Evolutionary conservation across 1,140 invertebrate species (phyloP).

Genomic region (Lycorma delicatula): DNA sequence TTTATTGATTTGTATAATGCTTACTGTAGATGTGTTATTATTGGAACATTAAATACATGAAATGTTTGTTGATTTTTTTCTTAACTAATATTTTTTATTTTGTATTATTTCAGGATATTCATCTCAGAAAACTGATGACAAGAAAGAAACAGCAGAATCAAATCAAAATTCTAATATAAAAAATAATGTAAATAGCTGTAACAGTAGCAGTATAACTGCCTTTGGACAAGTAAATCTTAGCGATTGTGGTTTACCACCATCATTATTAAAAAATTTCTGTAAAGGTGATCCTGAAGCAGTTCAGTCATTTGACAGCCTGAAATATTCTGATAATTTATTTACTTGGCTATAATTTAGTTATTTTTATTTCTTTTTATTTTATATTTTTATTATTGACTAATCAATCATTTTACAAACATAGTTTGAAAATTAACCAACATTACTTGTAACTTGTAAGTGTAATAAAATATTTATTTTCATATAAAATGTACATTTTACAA

Average conservation of each 20-base stretch:
- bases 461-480: too few relatives aligned
- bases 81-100: neutral
- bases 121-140: neutral
- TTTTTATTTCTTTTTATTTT: too few relatives aligned
- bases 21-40: too few relatives aligned
- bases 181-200: neutral
- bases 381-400: too few relatives aligned
- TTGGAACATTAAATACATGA: too few relatives aligned
- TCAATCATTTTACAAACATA: too few relatives aligned
- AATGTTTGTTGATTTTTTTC: neutral
- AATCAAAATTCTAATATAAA: neutral
- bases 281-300: neutral
- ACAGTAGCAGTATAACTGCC: neutral
- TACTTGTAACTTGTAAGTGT: too few relatives aligned
- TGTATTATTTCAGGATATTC: neutral
- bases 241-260: conserved; percentile 24
- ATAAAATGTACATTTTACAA: too few relatives aligned
- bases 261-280: conserved; percentile 22
- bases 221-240: conserved; percentile 26
- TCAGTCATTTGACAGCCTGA: conserved; percentile 24
- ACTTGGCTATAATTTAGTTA: conserved; percentile 11
- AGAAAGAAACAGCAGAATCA: neutral
- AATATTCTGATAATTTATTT: conserved; percentile 20
- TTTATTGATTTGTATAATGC: too few relatives aligned
- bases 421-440: too few relatives aligned